These are phyloP conservation scores for Noturus placidus DNA, from an alignment of 2,113 vertebrate genomes.

Conservation along the genomic window DNA sequence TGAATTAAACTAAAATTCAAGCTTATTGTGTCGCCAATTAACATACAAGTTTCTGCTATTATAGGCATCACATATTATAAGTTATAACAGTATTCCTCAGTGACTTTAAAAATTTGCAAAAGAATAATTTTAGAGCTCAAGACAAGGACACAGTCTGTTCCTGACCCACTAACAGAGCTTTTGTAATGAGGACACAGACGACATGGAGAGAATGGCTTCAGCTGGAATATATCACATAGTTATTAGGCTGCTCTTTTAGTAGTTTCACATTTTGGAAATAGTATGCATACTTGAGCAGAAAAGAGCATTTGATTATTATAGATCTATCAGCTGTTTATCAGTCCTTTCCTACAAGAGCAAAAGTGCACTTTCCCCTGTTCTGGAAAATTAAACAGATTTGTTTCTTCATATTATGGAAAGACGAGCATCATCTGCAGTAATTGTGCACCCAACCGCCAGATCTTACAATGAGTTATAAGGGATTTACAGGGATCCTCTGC, in stretches of 20 bases:
- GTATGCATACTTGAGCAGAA: not conserved
- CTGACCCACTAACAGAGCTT: slow-evolving; percentile 25
- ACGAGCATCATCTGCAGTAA: slow-evolving; percentile 59
- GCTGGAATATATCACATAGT: slow-evolving; percentile 12
- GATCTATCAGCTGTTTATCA: not conserved
- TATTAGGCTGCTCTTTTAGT: not conserved
- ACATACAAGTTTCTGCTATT: not conserved
- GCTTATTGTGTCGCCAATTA: not conserved
- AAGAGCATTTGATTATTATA: not conserved
- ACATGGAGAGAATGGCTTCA: not conserved
- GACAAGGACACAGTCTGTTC: slow-evolving; percentile 31
- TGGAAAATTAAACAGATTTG: slow-evolving; percentile 58
- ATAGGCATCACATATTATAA: not conserved
- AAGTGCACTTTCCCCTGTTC: not conserved
- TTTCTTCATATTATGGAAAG: slow-evolving; percentile 45
- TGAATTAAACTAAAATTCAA: not conserved
- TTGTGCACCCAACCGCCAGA: slow-evolving; percentile 54
- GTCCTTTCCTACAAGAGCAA: not conserved
- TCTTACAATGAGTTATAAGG: slow-evolving; percentile 56
- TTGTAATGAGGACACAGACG: slow-evolving; percentile 33
- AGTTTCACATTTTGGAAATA: slow-evolving; percentile 17
- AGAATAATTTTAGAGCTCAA: slow-evolving; percentile 1
- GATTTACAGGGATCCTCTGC: slow-evolving; percentile 60
- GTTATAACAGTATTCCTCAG: slow-evolving; percentile 4
- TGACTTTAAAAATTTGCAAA: slow-evolving; percentile 15